phyloP scores from a whole-genome alignment of 2,113 vertebrate genomes.

The Taurulus bubalis region DNA sequence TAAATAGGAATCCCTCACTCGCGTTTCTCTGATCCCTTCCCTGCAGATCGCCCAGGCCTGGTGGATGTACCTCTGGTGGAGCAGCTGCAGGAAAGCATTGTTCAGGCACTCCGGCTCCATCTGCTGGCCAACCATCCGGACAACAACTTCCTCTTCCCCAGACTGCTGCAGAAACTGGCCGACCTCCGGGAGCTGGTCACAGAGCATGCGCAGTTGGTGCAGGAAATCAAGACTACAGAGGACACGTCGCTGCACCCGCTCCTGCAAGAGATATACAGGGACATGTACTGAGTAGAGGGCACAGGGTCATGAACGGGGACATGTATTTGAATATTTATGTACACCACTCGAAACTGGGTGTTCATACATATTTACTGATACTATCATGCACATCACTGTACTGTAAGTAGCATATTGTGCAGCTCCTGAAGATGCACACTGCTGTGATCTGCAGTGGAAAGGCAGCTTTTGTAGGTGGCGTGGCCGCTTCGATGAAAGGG shows the following conservation, averaged over 20 bases:
- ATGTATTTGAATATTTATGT: neutral
- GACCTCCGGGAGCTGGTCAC: conserved; percentile 96
- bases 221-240: conserved; percentile 93
- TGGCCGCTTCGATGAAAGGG: conserved; percentile 10
- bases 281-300: conserved; percentile 87
- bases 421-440: neutral
- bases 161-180: conserved; percentile 95
- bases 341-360: neutral
- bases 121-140: conserved; percentile 92
- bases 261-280: conserved; percentile 96
- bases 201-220: conserved; percentile 93
- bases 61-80: conserved; percentile 90
- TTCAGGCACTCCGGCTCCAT: conserved; percentile 92
- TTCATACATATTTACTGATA: neutral
- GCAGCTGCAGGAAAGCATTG: conserved; percentile 91
- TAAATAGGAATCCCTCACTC: neutral
- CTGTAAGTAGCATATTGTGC: conserved; percentile 30
- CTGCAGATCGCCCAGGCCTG: conserved; percentile 92
- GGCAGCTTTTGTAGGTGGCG: conserved; percentile 10
- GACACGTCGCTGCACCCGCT: conserved; percentile 93
- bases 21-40: neutral
- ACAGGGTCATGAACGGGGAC: neutral
- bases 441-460: conserved; percentile 9
- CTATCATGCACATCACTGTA: conserved; percentile 27
- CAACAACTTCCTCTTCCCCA: conserved; percentile 92